These are phyloP conservation scores for Tympanoctomys barrerae DNA, from an alignment of 2,797 vertebrate species.

Conservation along the genomic window DNA sequence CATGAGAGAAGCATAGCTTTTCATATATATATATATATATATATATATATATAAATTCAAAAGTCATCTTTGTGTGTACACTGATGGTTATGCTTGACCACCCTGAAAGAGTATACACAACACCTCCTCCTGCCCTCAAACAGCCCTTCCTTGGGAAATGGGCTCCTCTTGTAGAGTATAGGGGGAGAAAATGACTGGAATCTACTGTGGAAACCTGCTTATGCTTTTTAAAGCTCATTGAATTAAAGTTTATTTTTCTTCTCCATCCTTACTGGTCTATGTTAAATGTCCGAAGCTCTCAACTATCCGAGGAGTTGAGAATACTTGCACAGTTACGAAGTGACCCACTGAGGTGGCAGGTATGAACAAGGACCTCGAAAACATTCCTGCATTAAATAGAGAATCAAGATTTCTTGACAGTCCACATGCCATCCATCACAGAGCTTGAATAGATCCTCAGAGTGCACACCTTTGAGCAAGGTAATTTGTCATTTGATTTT, in stretches of 20 bases:
- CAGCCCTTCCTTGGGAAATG: not conserved
- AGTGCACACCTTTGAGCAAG: not conserved
- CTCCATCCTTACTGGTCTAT: not conserved
- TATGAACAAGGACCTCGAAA: not conserved
- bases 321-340: not conserved
- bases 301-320: not conserved
- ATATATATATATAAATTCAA: constrained; percentile 30
- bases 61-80: not conserved
- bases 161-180: not conserved
- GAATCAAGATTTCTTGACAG: not conserved
- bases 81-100: not conserved
- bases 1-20: not conserved
- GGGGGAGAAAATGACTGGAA: not conserved
- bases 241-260: constrained; percentile 40
- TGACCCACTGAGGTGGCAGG: not conserved
- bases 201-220: not conserved
- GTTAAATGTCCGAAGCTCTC: not conserved
- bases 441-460: not conserved
- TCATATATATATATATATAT: not conserved
- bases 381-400: not conserved
- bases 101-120: not conserved
- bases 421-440: not conserved
- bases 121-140: not conserved
- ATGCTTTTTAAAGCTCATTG: constrained; percentile 14
- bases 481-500: constrained; percentile 22